Base-by-base conservation (phyloP, 2,888 invertebrate species). In the Altica lythri region DNA sequence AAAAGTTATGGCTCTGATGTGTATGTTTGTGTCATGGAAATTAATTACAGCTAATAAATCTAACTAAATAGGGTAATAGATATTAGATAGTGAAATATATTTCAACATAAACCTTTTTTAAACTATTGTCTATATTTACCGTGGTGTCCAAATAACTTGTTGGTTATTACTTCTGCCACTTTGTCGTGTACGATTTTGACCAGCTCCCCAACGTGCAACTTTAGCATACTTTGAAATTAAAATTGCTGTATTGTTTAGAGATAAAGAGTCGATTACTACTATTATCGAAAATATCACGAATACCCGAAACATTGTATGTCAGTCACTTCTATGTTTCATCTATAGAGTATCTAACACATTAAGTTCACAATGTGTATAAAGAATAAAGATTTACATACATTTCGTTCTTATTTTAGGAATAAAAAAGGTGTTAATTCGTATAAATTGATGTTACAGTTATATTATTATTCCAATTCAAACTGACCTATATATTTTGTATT, bases 201-300 rank as follows among this genome's bases (percentile, higher is more conserved):
- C 61, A 10, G 62, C 42, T 14, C 73, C 74, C 70, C 73, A 76
- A 59, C 65, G 68, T 4, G 74, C 67, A 25, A 76, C 76, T 68
- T 73, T 75, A 2, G 75, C 69, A 58, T 76, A 76, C 37, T 73
- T 72, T 1, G 73, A 68, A 56, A 70, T 69, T 45, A 68, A 56
- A 55, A 68, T 57, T 2, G 65, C 57, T 2, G 67, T 59, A 46
- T 65, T 61, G 53, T 67, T 62, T 13, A 53, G 37, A 16, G 64
- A n/a, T n/a, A n/a, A n/a, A n/a, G n/a, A n/a, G n/a, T n/a, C n/a
- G n/a, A n/a, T n/a, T n/a, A 40, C 38, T 59, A 49, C 13, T 52
- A 57, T 53, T 10, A 48, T 14, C 32, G 55, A 44, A 10, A 59
- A 35, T n/a, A 48, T 30, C 16, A 50, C 14, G 6, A 47, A 14